phyloP scores from a whole-genome alignment of 2,888 invertebrate genomes.

The Luffia ferchaultella region DNA sequence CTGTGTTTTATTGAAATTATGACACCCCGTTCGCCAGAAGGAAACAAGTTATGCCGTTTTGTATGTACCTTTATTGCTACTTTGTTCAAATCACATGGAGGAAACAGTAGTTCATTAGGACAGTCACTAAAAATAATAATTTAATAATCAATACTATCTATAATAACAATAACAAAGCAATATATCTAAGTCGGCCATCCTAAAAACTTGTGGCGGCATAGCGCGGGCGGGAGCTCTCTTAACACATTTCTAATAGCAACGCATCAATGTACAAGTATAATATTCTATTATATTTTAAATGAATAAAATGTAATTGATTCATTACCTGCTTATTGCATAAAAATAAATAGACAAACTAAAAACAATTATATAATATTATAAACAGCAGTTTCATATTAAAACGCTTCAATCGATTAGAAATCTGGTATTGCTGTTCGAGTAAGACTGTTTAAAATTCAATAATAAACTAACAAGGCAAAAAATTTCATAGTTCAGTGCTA shows the following conservation, averaged over 20 bases:
- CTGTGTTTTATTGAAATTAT: too few relatives aligned
- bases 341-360: neutral
- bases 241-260: neutral
- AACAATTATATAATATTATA: neutral
- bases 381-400: neutral
- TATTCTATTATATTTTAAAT: neutral
- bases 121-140: slow-evolving; percentile 40
- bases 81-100: slow-evolving; percentile 59
- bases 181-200: neutral
- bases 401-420: neutral
- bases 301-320: neutral
- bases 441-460: too few relatives aligned
- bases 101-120: slow-evolving; percentile 44
- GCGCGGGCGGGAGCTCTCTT: neutral
- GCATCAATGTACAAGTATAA: neutral
- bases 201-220: neutral
- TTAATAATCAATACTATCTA: slow-evolving; percentile 32
- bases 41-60: slow-evolving; percentile 21
- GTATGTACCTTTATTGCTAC: slow-evolving; percentile 54
- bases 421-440: too few relatives aligned
- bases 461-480: neutral
- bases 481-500: neutral
- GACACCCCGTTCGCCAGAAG: too few relatives aligned
- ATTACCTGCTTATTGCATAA: neutral
- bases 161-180: slow-evolving; percentile 54